phyloP scores from a whole-genome alignment of 2,113 vertebrate genomes.

The Ariopsis seemanni region DNA sequence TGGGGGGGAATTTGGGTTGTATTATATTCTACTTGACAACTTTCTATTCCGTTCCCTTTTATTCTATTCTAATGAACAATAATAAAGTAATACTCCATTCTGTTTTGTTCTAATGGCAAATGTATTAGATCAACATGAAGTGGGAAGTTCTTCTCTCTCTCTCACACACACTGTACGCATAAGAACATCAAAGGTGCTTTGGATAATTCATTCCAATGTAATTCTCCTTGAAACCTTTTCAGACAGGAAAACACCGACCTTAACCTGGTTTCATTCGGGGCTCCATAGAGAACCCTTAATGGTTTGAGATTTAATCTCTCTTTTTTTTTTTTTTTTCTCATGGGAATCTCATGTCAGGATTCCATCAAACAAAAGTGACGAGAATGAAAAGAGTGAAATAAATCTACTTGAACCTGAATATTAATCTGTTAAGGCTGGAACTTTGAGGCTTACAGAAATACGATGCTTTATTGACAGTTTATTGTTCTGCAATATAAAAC shows the following conservation, averaged over 20 bases:
- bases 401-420: background rate
- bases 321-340: too few species aligned
- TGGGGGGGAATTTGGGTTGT: too few species aligned
- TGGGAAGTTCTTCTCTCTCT: background rate
- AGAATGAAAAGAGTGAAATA: background rate
- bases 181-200: too few species aligned
- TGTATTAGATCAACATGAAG: too few species aligned
- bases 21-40: too few species aligned
- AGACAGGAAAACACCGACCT: too few species aligned
- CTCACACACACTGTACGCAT: background rate
- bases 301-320: too few species aligned
- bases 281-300: too few species aligned
- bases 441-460: background rate
- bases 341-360: background rate
- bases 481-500: background rate
- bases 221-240: too few species aligned
- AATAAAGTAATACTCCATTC: background rate
- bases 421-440: background rate
- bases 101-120: background rate
- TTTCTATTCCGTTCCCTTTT: background rate
- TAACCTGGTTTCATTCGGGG: too few species aligned
- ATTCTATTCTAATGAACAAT: background rate
- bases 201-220: too few species aligned
- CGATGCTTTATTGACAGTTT: background rate
- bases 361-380: background rate